Evolutionary conservation across 1,140 invertebrate species (phyloP).

Genomic region (Drosophila bocki): DNA sequence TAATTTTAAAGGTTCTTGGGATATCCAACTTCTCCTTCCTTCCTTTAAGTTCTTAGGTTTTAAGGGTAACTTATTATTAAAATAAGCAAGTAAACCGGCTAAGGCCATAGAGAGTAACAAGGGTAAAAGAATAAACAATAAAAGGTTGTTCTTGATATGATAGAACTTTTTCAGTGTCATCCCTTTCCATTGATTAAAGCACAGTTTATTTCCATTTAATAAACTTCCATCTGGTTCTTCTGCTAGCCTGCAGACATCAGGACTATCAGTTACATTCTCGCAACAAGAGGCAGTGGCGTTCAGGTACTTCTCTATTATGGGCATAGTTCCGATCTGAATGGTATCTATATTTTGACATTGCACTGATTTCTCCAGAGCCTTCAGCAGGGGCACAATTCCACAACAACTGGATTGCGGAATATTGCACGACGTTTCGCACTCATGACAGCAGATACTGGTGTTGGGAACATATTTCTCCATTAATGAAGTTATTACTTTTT

Average conservation of each 20-base stretch:
- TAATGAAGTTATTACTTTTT: conserved; percentile 2
- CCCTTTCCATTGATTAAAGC: conserved; percentile 23
- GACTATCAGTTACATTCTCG: too few relatives aligned
- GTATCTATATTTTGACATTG: conserved; percentile 4
- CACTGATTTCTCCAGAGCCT: neutral
- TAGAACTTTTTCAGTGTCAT: conserved; percentile 20
- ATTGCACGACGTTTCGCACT: conserved; percentile 13
- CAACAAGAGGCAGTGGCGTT: neutral
- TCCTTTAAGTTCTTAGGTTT: neutral
- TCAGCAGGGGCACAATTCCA: conserved; percentile 10
- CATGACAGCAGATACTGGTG: neutral
- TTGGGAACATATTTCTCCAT: conserved; percentile 19
- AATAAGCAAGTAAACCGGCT: neutral
- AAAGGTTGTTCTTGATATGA: conserved; percentile 8
- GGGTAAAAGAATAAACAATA: conserved; percentile 12
- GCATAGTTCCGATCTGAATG: conserved; percentile 22
- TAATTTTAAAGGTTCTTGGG: conserved; percentile 2
- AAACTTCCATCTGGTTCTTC: neutral
- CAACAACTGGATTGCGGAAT: conserved; percentile 7
- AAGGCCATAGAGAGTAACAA: neutral
- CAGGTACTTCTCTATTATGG: conserved; percentile 17
- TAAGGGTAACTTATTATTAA: neutral
- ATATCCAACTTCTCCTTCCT: neutral
- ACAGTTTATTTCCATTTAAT: neutral
- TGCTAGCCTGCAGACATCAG: neutral